Base-by-base conservation (phyloP, 1,140 invertebrate genomes). In the Mylabris phalerata region DNA sequence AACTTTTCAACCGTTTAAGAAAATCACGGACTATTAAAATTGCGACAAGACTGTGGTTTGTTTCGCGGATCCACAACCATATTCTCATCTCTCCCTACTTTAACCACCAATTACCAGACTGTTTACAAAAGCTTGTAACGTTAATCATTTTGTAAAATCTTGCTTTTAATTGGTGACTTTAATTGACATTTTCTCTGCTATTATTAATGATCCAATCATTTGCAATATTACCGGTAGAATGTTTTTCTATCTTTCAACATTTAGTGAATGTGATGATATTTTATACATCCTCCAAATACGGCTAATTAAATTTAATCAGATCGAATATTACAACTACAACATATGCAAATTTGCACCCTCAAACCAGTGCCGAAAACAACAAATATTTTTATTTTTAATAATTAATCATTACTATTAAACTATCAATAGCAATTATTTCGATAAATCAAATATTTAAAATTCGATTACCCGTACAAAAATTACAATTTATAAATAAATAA, bases 1-100 rank as follows among this genome's bases (percentile, higher is more conserved):
- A 72, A 73, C 70, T 72, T 71, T 72, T 72, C 67, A 67, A 70
- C 68, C 70, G 69, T 72, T 73, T 72, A 73, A 70, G 69, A 72
- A 72, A 71, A 73, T 73, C 69, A 60, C 66, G 65, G 58, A 55
- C 67, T 62, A 72, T 73, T 73, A 72, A 71, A 71, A 73, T 55
- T 66, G 71, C 67, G 71, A 70, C 68, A 71, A 61, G 62, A 60
- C 59, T 59, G 11, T 61, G 52, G 59, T 64, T 65, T 67, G 65
- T 70, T 68, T 65, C 61, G 57, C 67, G 63, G 64, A 61, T 64
- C 58, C 4, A 42, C 9, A 42, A 9, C 9, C 11, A 42, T 10
- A 5, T 42, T 4, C 4, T 4, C 9, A 42, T n/a, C 41, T 11
- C 4, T 11, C 39, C 6, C 11, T 11, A 10, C 41, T 11, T n/a